These are phyloP conservation scores for Selenia dentaria DNA, from an alignment of 2,888 invertebrate genomes.

Conservation along the genomic window DNA sequence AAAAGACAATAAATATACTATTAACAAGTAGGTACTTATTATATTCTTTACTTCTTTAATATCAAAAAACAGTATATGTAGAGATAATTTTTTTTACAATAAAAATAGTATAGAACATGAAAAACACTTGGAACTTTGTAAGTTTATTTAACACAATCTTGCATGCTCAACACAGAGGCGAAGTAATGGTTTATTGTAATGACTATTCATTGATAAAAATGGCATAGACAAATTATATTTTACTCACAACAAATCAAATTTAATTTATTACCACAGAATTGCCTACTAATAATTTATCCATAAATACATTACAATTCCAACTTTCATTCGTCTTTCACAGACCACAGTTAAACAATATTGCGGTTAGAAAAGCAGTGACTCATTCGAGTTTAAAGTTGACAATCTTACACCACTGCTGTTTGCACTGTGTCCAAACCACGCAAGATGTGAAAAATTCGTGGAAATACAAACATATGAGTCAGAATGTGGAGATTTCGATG, in stretches of 20 bases:
- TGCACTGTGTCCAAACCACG: background rate
- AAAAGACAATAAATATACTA: too few relatives aligned
- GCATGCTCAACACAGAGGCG: too few relatives aligned
- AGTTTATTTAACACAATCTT: too few relatives aligned
- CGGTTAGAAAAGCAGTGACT: slow-evolving; percentile 24
- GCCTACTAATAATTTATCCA: background rate
- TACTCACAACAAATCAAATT: background rate
- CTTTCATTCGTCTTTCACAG: slow-evolving; percentile 1
- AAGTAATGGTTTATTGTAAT: too few relatives aligned
- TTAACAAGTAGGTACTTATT: too few relatives aligned
- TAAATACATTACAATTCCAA: background rate
- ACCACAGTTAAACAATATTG: slow-evolving; percentile 10
- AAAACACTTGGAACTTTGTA: too few relatives aligned
- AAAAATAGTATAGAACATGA: too few relatives aligned
- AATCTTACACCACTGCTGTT: slow-evolving; percentile 1
- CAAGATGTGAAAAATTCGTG: background rate
- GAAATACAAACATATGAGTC: slow-evolving; percentile 1
- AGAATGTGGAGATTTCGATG: slow-evolving; percentile 1
- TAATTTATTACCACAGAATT: background rate
- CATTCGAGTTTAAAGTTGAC: slow-evolving; percentile 18
- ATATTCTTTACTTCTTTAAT: too few relatives aligned
- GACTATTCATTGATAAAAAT: too few relatives aligned
- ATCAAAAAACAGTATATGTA: too few relatives aligned
- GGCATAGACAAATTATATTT: too few relatives aligned
- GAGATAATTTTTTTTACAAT: too few relatives aligned